Evolutionary conservation across 2,113 vertebrate species (phyloP).

Genomic region (Paracanthobrama guichenoti): DNA sequence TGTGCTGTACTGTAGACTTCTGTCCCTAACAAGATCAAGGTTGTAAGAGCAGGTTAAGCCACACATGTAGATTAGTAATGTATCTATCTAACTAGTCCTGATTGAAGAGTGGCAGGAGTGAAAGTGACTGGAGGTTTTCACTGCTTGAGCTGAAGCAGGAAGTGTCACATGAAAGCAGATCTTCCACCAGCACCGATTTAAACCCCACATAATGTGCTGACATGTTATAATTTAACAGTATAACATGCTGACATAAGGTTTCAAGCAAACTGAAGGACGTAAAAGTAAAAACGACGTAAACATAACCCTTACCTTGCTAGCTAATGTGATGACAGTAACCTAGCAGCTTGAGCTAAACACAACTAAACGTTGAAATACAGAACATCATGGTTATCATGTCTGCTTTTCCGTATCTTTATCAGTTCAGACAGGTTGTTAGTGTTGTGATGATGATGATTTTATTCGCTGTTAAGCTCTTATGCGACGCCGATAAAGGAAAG

Average conservation of each 20-base stretch:
- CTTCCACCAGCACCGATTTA: constrained; percentile 2
- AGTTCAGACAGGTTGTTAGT: neutral
- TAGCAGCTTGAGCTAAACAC: constrained; percentile 8
- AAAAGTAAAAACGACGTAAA: neutral
- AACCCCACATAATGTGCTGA: neutral
- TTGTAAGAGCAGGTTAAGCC: constrained; percentile 58
- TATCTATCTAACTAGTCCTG: constrained; percentile 55
- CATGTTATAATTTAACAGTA: neutral
- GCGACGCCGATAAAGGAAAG: neutral
- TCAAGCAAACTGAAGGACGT: neutral
- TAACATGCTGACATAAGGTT: neutral
- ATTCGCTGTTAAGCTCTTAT: no score
- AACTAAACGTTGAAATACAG: neutral
- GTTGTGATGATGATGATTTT: neutral
- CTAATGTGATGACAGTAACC: constrained; percentile 28
- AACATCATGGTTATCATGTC: neutral
- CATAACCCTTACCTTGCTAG: neutral
- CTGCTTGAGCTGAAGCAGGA: constrained; percentile 6
- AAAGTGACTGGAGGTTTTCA: neutral
- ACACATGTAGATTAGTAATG: constrained; percentile 63
- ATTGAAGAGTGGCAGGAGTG: constrained; percentile 24
- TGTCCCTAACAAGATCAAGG: constrained; percentile 41
- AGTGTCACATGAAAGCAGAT: constrained; percentile 33
- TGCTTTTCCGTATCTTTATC: neutral
- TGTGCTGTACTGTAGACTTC: constrained; percentile 15